Evolutionary conservation across 30 jellyfish, hydroid and myxozoan genomes (phyloP), one percentile per base, ranked within the genome.

Genomic region (Aurelia aurita complex sp. Pacific): DNA sequence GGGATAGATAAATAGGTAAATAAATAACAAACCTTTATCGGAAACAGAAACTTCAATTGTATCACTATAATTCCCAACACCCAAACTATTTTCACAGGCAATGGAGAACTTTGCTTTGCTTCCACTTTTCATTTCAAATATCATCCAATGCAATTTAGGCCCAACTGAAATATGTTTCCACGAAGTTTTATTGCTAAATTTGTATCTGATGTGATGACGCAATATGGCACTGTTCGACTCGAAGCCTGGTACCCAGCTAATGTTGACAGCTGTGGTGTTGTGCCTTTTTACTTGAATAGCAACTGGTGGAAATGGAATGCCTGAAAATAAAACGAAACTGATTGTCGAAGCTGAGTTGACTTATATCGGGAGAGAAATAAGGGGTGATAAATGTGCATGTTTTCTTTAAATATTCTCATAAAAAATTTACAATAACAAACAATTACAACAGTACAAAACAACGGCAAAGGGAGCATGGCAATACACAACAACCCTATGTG

Each of bases 41-140:
- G 97, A 52, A 17, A 73, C 65, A 11, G 59, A 59, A 33, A 87
- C 90, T 88, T 83, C 90, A 52, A 94, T 32, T 7, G 87, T 72
- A 63, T 64, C 72, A 73, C 96, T 83, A 32, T 23, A 88, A 3
- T 29, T 40, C 4, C 98, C 98, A 63, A 70, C 78, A 1, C 98
- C 98, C 19, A 89, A 82, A 16, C 70, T 63, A 76, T 94, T 94
- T 67, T 94, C 98, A 73, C 94, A 65, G 11, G 98, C 96, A 35
- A 94, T 89, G 17, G 90, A 60, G 38, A 94, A 88, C 42, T 46
- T 72, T 23, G 89, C 73, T 33, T 65, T 72, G 10, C 70, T 55
- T 1, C 77, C 71, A 15, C 46, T 32, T 9, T 67, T 74, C 16
- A 91, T 38, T 10, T 88, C 89, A 35, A 88, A 64, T 32, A 81